phyloP scores from a whole-genome alignment of 2,113 vertebrate species.

The Oenanthe melanoleuca region DNA sequence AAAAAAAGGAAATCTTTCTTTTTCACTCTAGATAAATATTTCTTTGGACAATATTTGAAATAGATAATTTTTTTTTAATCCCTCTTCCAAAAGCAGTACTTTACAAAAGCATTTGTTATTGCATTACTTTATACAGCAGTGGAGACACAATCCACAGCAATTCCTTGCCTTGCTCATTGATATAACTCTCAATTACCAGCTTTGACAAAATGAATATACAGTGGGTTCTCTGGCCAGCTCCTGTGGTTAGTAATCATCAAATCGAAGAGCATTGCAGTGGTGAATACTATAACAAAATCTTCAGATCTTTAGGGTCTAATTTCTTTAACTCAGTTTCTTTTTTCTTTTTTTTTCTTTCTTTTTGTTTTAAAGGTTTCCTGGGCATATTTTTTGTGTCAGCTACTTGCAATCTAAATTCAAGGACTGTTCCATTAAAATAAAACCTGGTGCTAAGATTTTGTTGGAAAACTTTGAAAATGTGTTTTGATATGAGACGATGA shows the following conservation, averaged over 20 bases:
- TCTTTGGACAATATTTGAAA: neutral
- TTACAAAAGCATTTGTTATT: neutral
- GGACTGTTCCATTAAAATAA: neutral
- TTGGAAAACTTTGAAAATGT: neutral
- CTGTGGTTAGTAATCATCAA: neutral
- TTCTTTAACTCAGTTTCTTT: neutral
- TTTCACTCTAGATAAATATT: neutral
- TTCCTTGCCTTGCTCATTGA: neutral
- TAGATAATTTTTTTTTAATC: neutral
- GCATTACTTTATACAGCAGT: neutral
- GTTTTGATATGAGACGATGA: neutral
- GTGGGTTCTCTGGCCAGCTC: neutral
- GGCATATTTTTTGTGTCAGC: neutral
- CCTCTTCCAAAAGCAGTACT: neutral
- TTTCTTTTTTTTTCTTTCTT: fast-evolving
- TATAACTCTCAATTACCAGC: neutral
- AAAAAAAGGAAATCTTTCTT: neutral
- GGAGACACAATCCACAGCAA: neutral
- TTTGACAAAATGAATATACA: neutral
- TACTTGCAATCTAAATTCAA: neutral
- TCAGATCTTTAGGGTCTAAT: neutral
- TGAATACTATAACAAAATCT: neutral
- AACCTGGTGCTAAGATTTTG: neutral
- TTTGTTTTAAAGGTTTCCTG: neutral
- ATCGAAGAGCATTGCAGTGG: neutral